Evolutionary conservation across 2,888 invertebrate genomes (phyloP).

Genomic region (Dexiosoma caninum): DNA sequence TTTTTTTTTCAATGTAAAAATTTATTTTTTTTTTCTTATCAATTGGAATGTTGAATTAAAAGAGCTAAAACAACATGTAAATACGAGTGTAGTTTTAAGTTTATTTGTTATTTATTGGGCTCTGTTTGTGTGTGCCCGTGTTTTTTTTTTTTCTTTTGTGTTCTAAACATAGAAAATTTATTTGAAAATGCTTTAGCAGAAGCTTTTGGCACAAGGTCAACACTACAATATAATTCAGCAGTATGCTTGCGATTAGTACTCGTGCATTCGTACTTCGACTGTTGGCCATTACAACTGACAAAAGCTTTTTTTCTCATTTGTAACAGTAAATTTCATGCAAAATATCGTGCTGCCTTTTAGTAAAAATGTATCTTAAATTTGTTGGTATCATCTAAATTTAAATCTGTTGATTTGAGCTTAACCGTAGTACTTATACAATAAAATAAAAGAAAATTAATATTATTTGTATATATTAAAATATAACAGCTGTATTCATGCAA

Average conservation of each 20-base stretch:
- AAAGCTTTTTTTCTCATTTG: slow-evolving; percentile 10
- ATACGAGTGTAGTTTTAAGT: neutral
- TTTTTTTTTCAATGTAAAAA: slow-evolving; percentile 17
- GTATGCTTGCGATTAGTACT: neutral
- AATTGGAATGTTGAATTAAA: slow-evolving; percentile 21
- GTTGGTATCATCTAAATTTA: neutral
- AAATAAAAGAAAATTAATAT: too few species aligned
- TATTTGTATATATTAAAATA: too few species aligned
- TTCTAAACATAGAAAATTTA: slow-evolving; percentile 57
- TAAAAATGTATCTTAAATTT: neutral
- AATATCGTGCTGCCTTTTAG: neutral
- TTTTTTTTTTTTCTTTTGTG: slow-evolving; percentile 2
- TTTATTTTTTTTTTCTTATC: slow-evolving; percentile 30
- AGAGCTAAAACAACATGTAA: neutral
- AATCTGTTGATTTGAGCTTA: neutral
- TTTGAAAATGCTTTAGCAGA: slow-evolving; percentile 51
- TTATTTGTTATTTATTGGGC: slow-evolving; percentile 2
- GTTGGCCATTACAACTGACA: neutral
- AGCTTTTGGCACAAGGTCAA: slow-evolving; percentile 64
- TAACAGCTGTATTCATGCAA: too few species aligned
- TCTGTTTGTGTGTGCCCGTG: too few species aligned
- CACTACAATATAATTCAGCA: slow-evolving; percentile 30
- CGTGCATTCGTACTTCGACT: slow-evolving; percentile 2
- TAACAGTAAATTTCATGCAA: neutral
- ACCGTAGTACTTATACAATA: too few species aligned